Conservation (phyloP, 2,888 invertebrate genomes). For the Andrena marginata region DNA sequence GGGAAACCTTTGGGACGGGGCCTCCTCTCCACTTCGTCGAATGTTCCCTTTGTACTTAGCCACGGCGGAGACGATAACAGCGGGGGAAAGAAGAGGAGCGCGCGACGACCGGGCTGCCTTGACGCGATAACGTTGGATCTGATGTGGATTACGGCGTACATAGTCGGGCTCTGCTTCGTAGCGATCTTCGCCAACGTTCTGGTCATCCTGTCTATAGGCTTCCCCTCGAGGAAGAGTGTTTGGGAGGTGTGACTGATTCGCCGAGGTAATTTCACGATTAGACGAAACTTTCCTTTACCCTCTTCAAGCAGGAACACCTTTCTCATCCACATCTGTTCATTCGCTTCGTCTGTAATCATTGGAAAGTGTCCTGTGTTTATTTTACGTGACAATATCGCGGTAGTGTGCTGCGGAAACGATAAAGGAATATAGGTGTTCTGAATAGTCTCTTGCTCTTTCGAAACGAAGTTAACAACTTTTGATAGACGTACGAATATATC, state of each 20-base stretch:
- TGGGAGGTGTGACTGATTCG: neutral
- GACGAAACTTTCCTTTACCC: neutral
- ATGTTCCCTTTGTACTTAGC: conserved; percentile 56
- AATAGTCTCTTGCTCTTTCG: neutral
- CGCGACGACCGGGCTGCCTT: conserved; percentile 55
- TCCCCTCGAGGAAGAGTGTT: conserved; percentile 31
- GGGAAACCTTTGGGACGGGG: conserved; percentile 9
- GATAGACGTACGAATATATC: neutral
- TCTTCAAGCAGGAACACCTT: neutral
- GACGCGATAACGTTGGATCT: conserved; percentile 70
- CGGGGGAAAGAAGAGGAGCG: conserved; percentile 13
- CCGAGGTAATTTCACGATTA: neutral
- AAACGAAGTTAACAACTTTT: neutral
- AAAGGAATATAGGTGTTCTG: neutral
- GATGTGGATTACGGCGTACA: conserved; percentile 69
- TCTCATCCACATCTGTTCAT: too few relatives aligned
- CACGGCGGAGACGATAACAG: conserved; percentile 30
- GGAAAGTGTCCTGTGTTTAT: too few relatives aligned
- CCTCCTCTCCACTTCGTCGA: conserved; percentile 21
- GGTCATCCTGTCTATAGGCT: conserved; percentile 60
- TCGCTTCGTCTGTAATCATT: too few relatives aligned
- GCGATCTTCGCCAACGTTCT: conserved; percentile 65
- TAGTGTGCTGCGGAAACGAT: too few relatives aligned
- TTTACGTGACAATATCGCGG: too few relatives aligned
- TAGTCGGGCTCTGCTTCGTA: conserved; percentile 66